phyloP scores from a whole-genome alignment of 2,888 invertebrate genomes.

The Harpalus rubripes region DNA sequence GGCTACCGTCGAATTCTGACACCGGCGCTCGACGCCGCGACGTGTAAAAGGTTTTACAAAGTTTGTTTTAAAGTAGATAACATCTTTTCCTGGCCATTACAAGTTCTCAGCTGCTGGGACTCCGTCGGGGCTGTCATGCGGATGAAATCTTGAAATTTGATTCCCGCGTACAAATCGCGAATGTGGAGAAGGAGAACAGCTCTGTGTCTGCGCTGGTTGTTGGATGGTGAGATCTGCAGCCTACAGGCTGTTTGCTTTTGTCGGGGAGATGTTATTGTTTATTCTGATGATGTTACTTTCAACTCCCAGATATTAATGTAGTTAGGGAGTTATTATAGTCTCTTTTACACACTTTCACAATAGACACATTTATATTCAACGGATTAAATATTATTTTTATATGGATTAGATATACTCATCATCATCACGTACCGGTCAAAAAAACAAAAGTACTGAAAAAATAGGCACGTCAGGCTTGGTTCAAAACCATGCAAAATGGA shows the following conservation, averaged over 20 bases:
- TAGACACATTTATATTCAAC: neutral
- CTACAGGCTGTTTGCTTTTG: constrained; percentile 49
- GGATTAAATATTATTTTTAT: too few species aligned
- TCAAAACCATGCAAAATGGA: too few species aligned
- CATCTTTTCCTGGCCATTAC: constrained; percentile 66
- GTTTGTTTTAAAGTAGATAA: constrained; percentile 67
- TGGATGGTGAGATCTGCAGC: neutral
- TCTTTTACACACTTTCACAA: neutral
- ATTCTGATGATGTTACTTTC: neutral
- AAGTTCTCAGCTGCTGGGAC: constrained; percentile 55
- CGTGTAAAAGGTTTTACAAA: constrained; percentile 65
- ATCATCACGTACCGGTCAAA: too few species aligned
- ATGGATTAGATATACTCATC: too few species aligned
- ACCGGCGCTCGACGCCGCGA: constrained; percentile 29
- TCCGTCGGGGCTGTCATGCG: constrained; percentile 43
- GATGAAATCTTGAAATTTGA: constrained; percentile 59
- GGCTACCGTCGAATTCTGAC: constrained; percentile 51
- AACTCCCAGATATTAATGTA: neutral
- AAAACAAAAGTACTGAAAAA: too few species aligned
- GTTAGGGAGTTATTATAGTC: neutral
- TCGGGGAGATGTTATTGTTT: neutral
- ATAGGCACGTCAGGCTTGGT: too few species aligned
- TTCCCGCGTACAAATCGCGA: constrained; percentile 35
- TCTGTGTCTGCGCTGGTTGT: neutral
- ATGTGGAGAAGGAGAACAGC: constrained; percentile 34